Percentiles rank a stretch among this genome's conserved stretches.
These are phyloP conservation scores for Paramuricea clavata DNA, from an alignment of 92 coral and sea anemone genomes.

Conservation along the genomic window DNA sequence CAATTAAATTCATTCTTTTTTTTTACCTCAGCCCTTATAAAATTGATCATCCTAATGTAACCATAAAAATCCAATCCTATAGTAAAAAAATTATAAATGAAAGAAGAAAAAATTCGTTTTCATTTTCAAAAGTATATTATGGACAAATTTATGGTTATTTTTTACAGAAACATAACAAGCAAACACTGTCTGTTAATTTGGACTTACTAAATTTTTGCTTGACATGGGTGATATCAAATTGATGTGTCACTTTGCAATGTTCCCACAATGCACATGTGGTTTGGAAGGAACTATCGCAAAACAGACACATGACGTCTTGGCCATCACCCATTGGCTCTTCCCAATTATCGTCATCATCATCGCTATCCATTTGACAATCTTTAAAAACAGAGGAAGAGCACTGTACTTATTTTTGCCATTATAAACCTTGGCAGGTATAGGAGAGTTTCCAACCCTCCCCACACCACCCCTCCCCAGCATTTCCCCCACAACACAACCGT, in stretches of 20 bases:
- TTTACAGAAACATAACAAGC: no score
- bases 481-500: no score
- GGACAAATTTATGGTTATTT: neutral
- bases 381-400: no score
- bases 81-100: neutral
- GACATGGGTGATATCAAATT: conserved; percentile 65
- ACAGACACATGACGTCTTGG: conserved; percentile 76
- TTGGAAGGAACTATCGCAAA: conserved; percentile 73
- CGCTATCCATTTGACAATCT: conserved; percentile 71
- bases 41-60: conserved; percentile 85
- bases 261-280: conserved; percentile 71
- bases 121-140: neutral
- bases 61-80: conserved; percentile 95
- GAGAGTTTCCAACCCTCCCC: no score
- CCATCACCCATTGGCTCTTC: conserved; percentile 78
- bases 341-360: conserved; percentile 84
- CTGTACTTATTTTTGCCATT: no score
- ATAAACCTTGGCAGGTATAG: no score
- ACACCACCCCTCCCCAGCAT: no score
- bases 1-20: neutral
- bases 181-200: no score
- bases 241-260: conserved; percentile 79
- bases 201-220: conserved; percentile 75
- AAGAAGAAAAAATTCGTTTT: no score
- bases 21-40: conserved; percentile 83